Base-by-base conservation (phyloP, 2,888 invertebrate species). In the Microplitis deprimator region DNA sequence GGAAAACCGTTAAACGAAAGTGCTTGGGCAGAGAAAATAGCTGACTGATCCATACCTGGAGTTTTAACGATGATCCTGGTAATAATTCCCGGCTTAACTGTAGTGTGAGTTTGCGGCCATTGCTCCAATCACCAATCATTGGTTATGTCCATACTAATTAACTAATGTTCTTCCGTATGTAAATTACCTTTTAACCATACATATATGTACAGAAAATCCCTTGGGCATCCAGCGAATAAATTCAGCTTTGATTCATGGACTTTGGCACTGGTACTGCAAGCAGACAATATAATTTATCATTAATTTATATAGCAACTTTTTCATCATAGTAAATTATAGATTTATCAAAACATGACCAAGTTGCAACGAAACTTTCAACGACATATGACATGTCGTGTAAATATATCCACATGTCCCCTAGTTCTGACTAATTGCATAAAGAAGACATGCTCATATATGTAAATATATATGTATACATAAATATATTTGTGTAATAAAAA, bases 51-150 rank as follows among this genome's bases (percentile, higher is more conserved):
- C 86, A 85, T 87, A 85, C 85, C 85, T 84, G 13, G 13, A 87
- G 85, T 88, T 89, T 89, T 89, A 89, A 89, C 88, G 87, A 88
- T 89, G 89, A 89, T 89, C 89, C 88, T 71, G 82, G 87, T 88
- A 88, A 89, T 89, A 89, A 89, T 87, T 89, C 85, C 82, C 84
- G 84, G 87, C 87, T 89, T 88, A 89, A 84, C 84, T 82, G 78
- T 71, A 81, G 81, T 83, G 87, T 87, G 87, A 88, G 84, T 87
- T 29, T 88, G 89, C 85, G 85, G 84, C 82, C 76, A 77, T 64
- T 73, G 75, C 79, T 81, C 82, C 82, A 85, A 84, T 87, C 88
- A 89, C 89, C 89, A 89, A 89, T 89, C 89, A 89, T 88, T 86
- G 86, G 87, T 86, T 87, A 87, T 85, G 87, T 87, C 86, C 83